phyloP scores from a whole-genome alignment of 2,888 invertebrate species.

The Sarcophaga variegata region DNA sequence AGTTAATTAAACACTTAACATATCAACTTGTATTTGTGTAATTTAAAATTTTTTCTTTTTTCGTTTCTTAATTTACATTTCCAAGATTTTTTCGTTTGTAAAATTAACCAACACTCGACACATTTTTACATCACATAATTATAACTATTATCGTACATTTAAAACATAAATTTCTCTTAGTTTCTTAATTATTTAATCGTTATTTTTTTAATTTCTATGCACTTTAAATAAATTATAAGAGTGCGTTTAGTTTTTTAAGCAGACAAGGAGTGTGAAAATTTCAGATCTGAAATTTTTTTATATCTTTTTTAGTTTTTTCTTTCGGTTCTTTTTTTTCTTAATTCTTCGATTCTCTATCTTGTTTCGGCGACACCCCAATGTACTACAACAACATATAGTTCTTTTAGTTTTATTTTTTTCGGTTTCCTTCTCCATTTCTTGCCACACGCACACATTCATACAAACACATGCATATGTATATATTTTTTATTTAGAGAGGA shows the following conservation, averaged over 20 bases:
- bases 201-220: constrained; percentile 35
- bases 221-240: constrained; percentile 43
- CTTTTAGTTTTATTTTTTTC: constrained; percentile 52
- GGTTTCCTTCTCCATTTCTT: constrained; percentile 50
- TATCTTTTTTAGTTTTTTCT: constrained; percentile 54
- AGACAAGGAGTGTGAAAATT: constrained; percentile 66
- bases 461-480: constrained; percentile 1
- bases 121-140: constrained; percentile 41
- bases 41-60: constrained; percentile 14
- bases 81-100: constrained; percentile 39
- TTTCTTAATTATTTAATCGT: constrained; percentile 27
- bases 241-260: constrained; percentile 61
- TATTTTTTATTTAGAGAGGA: constrained; percentile 37
- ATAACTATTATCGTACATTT: constrained; percentile 15
- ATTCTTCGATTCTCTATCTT: constrained; percentile 59
- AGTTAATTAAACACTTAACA: constrained; percentile 33
- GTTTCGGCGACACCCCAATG: constrained; percentile 66
- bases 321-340: constrained; percentile 52
- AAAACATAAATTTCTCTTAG: constrained; percentile 3
- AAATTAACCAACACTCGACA: constrained; percentile 35
- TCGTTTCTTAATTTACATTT: constrained; percentile 35
- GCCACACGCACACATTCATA: constrained; percentile 6
- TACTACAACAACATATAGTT: constrained; percentile 63
- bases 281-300: constrained; percentile 56
- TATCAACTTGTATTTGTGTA: constrained; percentile 35